phyloP scores from a whole-genome alignment of 2,888 invertebrate genomes.

The Scotopteryx bipunctaria region DNA sequence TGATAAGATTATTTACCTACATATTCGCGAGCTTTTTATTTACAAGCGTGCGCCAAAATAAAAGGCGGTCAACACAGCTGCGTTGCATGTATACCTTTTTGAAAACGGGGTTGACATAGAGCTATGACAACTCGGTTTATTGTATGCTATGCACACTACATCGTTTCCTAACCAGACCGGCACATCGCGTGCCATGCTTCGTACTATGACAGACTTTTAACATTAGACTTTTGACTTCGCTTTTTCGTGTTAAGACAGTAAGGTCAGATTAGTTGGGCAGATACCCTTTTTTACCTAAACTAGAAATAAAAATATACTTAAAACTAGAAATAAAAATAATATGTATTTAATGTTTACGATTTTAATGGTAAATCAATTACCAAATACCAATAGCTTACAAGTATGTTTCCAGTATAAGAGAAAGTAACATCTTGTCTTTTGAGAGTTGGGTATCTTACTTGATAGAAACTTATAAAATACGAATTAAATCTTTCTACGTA shows the following conservation, averaged over 20 bases:
- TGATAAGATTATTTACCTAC: not conserved
- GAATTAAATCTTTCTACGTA: slow-evolving; percentile 14
- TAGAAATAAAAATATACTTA: too few species aligned
- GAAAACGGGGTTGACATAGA: not conserved
- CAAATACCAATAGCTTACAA: slow-evolving; percentile 36
- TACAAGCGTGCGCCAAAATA: not conserved
- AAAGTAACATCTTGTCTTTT: slow-evolving; percentile 36
- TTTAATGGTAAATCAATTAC: slow-evolving; percentile 42
- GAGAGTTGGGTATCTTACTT: slow-evolving; percentile 18
- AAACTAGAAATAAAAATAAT: slow-evolving; percentile 19
- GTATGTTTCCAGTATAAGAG: slow-evolving; percentile 25
- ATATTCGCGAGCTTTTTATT: not conserved
- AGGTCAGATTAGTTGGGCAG: too few species aligned
- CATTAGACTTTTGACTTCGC: too few species aligned
- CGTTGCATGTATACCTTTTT: not conserved
- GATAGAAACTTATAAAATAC: slow-evolving; percentile 24
- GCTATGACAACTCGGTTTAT: too few species aligned
- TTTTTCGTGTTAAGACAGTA: too few species aligned
- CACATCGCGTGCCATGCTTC: too few species aligned
- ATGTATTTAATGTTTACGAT: slow-evolving; percentile 25
- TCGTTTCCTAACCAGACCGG: too few species aligned
- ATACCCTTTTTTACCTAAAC: too few species aligned
- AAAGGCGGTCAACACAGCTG: not conserved
- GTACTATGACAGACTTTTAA: too few species aligned
- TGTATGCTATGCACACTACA: too few species aligned